Percentiles rank a stretch among this genome's conserved stretches.
Evolutionary conservation across 92 coral and sea anemone species (phyloP).

Genomic region (Porites lobata): DNA sequence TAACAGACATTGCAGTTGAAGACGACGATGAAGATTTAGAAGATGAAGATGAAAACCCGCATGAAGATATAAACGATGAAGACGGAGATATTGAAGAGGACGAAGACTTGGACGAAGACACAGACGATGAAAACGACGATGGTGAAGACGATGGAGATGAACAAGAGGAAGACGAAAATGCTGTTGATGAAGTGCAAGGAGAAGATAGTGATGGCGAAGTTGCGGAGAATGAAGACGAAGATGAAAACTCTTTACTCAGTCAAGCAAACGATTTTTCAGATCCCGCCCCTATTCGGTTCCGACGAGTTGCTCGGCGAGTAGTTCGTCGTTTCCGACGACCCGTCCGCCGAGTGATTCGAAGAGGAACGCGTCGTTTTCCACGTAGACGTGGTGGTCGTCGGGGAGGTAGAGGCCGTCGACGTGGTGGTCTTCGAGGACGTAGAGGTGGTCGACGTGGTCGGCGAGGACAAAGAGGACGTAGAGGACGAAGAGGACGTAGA

Average conservation of each 20-base stretch:
- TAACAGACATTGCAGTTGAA: not conserved
- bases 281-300: not conserved
- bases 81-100: slow-evolving; percentile 3
- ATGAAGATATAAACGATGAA: not conserved
- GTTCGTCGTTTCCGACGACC: not conserved
- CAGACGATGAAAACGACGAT: too few relatives aligned
- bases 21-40: not conserved
- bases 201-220: not conserved
- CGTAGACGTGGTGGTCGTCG: too few relatives aligned
- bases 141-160: not conserved
- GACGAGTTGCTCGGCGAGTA: not conserved
- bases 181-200: not conserved
- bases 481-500: too few relatives aligned
- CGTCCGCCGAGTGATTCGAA: too few relatives aligned
- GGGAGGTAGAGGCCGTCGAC: too few relatives aligned
- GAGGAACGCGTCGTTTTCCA: too few relatives aligned
- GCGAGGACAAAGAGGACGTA: too few relatives aligned
- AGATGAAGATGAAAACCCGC: not conserved
- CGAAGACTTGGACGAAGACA: not conserved
- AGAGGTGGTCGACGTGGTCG: too few relatives aligned
- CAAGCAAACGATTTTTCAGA: not conserved
- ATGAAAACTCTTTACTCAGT: not conserved
- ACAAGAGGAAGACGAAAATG: not conserved
- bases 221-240: not conserved
- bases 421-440: too few relatives aligned